These are phyloP conservation scores for Dioctria linearis DNA, from an alignment of 2,888 invertebrate species.

Conservation along the genomic window DNA sequence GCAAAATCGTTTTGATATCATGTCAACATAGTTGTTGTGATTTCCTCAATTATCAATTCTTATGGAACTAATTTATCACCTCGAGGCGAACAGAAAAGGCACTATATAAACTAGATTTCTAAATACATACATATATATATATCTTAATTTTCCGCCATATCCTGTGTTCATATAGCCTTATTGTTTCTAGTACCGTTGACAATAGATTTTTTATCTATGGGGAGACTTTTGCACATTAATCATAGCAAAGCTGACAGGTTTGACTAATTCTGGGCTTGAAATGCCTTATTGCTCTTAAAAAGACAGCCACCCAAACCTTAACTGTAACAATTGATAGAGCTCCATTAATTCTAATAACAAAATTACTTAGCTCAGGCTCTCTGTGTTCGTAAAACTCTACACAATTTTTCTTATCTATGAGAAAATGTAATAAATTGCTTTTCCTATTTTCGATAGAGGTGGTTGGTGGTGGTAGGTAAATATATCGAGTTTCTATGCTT, in stretches of 20 bases:
- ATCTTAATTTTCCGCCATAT: slow-evolving; percentile 6
- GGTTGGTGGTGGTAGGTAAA: not conserved
- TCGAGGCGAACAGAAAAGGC: not conserved
- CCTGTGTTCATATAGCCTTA: slow-evolving; percentile 38
- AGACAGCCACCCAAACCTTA: slow-evolving; percentile 28
- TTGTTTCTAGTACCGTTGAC: slow-evolving; percentile 37
- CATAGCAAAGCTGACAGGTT: slow-evolving; percentile 44
- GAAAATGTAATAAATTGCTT: not conserved
- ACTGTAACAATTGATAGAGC: slow-evolving; percentile 42
- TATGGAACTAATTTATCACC: slow-evolving; percentile 30
- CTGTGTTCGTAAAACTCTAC: slow-evolving; percentile 17
- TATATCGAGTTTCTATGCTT: not conserved
- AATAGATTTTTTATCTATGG: slow-evolving; percentile 15
- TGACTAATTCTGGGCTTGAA: slow-evolving; percentile 48
- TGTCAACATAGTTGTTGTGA: slow-evolving; percentile 33
- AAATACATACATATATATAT: too few species aligned
- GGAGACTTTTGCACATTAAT: slow-evolving; percentile 28
- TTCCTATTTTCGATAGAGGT: not conserved
- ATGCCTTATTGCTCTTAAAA: slow-evolving; percentile 31
- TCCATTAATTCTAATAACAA: slow-evolving; percentile 44
- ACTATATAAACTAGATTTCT: too few species aligned
- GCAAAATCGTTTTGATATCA: slow-evolving; percentile 9
- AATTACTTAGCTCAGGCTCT: not conserved
- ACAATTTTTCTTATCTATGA: slow-evolving; percentile 1
- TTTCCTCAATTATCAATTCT: slow-evolving; percentile 11